Conservation (phyloP, 1,140 invertebrate species). For the Dolichoris vasculosae region DNA sequence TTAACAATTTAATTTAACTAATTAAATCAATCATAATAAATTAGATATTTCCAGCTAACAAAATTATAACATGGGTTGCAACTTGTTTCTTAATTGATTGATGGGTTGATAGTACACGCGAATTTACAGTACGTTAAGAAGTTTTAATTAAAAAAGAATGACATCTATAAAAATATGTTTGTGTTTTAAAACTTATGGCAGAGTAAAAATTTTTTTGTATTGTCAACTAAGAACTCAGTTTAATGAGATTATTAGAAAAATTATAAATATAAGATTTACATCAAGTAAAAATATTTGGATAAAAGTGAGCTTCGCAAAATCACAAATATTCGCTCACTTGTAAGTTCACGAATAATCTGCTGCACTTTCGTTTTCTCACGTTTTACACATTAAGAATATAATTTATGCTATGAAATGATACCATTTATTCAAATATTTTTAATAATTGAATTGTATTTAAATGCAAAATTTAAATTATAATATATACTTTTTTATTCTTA, state of each 20-base stretch:
- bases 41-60: neutral
- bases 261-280: neutral
- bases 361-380: neutral
- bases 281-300: neutral
- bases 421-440: too few relatives aligned
- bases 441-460: too few relatives aligned
- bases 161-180: neutral
- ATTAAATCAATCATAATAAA: slow-evolving; percentile 22
- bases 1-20: neutral
- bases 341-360: neutral
- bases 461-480: too few relatives aligned
- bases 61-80: neutral
- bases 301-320: too few relatives aligned
- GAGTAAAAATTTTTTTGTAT: neutral
- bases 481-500: too few relatives aligned
- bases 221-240: neutral
- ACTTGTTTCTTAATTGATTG: slow-evolving; percentile 33
- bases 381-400: neutral
- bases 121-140: slow-evolving; percentile 14
- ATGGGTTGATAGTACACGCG: neutral
- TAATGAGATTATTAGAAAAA: neutral
- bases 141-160: slow-evolving; percentile 30
- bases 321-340: too few relatives aligned
- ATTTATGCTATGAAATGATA: too few relatives aligned
- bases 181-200: neutral